Percentiles rank a stretch among this genome's conserved stretches.
These are phyloP conservation scores for Baccha elongata DNA, from an alignment of 2,888 invertebrate species.

Conservation along the genomic window DNA sequence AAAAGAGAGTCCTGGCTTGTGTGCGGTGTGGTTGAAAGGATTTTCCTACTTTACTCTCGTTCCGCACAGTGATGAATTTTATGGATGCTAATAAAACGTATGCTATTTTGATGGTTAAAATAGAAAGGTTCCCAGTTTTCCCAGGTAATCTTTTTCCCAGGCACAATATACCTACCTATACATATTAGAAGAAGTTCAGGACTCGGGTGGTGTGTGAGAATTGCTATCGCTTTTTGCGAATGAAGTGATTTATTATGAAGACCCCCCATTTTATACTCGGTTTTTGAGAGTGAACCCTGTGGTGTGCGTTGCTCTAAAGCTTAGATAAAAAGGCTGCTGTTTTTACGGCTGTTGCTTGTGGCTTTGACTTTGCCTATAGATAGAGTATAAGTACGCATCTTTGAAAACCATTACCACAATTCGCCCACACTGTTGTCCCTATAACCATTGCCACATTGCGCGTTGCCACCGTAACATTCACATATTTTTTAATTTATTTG, in stretches of 20 bases:
- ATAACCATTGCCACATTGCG: not conserved
- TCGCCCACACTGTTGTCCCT: too few relatives aligned
- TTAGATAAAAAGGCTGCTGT: slow-evolving; percentile 22
- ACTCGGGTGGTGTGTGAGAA: not conserved
- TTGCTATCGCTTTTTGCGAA: slow-evolving; percentile 36
- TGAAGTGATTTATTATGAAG: slow-evolving; percentile 71
- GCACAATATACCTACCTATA: too few relatives aligned
- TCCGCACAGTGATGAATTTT: slow-evolving; percentile 61
- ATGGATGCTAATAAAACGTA: slow-evolving; percentile 72
- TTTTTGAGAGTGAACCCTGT: slow-evolving; percentile 8
- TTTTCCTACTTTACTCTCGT: slow-evolving; percentile 11
- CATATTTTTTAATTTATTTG: slow-evolving; percentile 67
- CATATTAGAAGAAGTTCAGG: too few relatives aligned
- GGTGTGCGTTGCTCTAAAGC: slow-evolving; percentile 9
- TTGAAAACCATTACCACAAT: too few relatives aligned
- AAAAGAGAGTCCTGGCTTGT: not conserved
- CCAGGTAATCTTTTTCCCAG: slow-evolving; percentile 25
- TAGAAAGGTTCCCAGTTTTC: slow-evolving; percentile 11
- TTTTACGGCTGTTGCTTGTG: not conserved
- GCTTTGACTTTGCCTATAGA: not conserved
- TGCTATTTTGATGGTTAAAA: slow-evolving; percentile 62
- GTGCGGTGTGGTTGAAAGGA: slow-evolving; percentile 55
- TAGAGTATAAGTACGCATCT: not conserved
- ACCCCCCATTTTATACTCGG: slow-evolving; percentile 5
- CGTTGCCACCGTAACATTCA: not conserved